These are phyloP conservation scores for Drosophila orosa DNA, from an alignment of 1,140 invertebrate genomes.

Conservation along the genomic window DNA sequence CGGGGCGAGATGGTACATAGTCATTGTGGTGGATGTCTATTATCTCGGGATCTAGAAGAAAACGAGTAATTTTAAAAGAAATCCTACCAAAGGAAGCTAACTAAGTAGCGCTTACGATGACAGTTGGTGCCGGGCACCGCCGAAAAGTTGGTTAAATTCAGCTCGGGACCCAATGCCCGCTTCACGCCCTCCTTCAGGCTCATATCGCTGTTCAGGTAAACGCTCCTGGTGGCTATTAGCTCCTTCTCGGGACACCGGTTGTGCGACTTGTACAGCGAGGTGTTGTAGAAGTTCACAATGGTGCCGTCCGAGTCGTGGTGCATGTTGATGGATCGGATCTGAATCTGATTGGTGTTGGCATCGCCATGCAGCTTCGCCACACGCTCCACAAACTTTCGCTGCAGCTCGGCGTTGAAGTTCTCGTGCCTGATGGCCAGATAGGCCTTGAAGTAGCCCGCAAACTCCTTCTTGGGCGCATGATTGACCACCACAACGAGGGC, in stretches of 20 bases:
- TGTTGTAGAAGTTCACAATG: slow-evolving; percentile 86
- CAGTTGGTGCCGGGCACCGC: slow-evolving; percentile 91
- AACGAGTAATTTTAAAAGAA: not conserved
- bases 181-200: slow-evolving; percentile 88
- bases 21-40: slow-evolving; percentile 69
- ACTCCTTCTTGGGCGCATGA: slow-evolving; percentile 85
- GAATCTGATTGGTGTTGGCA: slow-evolving; percentile 89
- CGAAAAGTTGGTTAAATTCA: slow-evolving; percentile 88
- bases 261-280: slow-evolving; percentile 86
- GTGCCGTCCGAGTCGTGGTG: slow-evolving; percentile 73
- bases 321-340: slow-evolving; percentile 86
- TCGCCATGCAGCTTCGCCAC: slow-evolving; percentile 91
- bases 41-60: slow-evolving; percentile 52
- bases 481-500: slow-evolving; percentile 91
- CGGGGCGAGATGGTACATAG: slow-evolving; percentile 67
- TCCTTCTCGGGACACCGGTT: slow-evolving; percentile 91
- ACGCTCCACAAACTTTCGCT: slow-evolving; percentile 92
- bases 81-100: accelerated
- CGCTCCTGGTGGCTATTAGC: slow-evolving; percentile 88
- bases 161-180: slow-evolving; percentile 90
- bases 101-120: slow-evolving; percentile 84
- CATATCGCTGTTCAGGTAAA: slow-evolving; percentile 88
- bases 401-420: slow-evolving; percentile 89
- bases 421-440: slow-evolving; percentile 90
- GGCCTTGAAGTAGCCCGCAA: slow-evolving; percentile 91